Evolutionary conservation across 2,113 vertebrate genomes (phyloP).

Genomic region (Odontesthes bonariensis): DNA sequence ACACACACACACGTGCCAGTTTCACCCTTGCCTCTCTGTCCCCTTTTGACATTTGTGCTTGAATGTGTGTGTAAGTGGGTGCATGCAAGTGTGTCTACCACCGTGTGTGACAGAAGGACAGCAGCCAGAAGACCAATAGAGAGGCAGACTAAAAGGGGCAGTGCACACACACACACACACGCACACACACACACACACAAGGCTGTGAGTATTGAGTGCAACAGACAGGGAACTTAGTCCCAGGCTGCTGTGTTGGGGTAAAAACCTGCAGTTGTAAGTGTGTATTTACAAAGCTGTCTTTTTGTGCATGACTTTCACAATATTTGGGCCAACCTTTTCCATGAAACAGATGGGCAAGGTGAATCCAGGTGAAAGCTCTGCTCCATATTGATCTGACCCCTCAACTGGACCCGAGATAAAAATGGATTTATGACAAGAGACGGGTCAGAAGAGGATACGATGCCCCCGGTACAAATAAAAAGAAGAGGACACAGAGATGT

Average conservation of each 20-base stretch:
- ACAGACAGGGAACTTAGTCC: slow-evolving; percentile 54
- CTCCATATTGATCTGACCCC: slow-evolving; percentile 7
- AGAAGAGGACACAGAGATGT: background rate
- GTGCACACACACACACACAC: slow-evolving; percentile 30
- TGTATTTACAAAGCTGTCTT: slow-evolving; percentile 22
- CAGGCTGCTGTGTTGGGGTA: slow-evolving; percentile 48
- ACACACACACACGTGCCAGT: background rate
- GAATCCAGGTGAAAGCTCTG: slow-evolving; percentile 48
- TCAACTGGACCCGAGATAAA: background rate
- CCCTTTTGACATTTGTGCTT: background rate
- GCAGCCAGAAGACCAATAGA: slow-evolving; percentile 45
- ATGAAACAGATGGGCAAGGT: slow-evolving; percentile 25
- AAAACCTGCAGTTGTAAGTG: slow-evolving; percentile 26
- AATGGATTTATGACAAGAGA: slow-evolving; percentile 5
- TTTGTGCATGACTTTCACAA: slow-evolving; percentile 11
- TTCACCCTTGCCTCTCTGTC: background rate
- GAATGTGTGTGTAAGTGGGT: background rate
- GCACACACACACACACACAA: slow-evolving; percentile 19
- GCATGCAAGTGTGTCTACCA: background rate
- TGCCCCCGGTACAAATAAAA: background rate
- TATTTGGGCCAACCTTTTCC: slow-evolving; percentile 17
- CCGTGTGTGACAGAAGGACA: slow-evolving; percentile 39
- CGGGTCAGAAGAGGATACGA: slow-evolving; percentile 4
- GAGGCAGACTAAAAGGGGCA: slow-evolving; percentile 37
- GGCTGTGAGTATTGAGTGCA: slow-evolving; percentile 37